phyloP scores from a whole-genome alignment of 2,113 vertebrate genomes.

The Cryptomyrus ogoouensis region DNA sequence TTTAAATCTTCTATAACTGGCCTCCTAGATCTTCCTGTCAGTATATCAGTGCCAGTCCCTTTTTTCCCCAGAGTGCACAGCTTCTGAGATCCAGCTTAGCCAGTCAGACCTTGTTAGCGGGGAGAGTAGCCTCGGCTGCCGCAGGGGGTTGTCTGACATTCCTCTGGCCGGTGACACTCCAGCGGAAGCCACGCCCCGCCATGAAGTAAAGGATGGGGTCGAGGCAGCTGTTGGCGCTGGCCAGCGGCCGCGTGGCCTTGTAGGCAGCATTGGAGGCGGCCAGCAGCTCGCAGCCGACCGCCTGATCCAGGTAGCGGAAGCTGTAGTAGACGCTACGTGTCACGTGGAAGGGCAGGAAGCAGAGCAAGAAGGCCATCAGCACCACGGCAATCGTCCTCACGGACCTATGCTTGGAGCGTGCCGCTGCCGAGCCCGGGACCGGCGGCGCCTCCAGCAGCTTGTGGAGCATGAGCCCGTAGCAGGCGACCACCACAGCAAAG shows the following conservation, averaged over 20 bases:
- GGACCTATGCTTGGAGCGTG: constrained; percentile 77
- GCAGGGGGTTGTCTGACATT: neutral
- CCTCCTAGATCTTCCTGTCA: neutral
- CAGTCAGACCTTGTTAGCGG: constrained; percentile 28
- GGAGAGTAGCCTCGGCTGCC: neutral
- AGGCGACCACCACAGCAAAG: constrained; percentile 77
- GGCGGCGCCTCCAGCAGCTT: constrained; percentile 63
- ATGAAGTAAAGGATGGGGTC: constrained; percentile 93
- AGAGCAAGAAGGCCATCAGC: constrained; percentile 76
- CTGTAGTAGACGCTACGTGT: constrained; percentile 87
- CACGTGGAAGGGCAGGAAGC: constrained; percentile 91
- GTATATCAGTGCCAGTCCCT: neutral
- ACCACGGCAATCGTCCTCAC: constrained; percentile 91
- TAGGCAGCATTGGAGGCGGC: constrained; percentile 82
- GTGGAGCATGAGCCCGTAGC: constrained; percentile 79
- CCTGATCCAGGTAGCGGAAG: constrained; percentile 70
- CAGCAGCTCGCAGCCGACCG: constrained; percentile 73
- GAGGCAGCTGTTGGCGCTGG: constrained; percentile 88
- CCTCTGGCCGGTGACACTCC: constrained; percentile 38
- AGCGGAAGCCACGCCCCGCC: constrained; percentile 73
- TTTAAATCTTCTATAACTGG: neutral
- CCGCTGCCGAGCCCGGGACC: constrained; percentile 49
- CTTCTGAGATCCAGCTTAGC: neutral
- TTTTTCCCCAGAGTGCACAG: neutral
- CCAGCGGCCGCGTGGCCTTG: constrained; percentile 84